A percentile compares a stretch with the other conserved stretches of the same genome.
Evolutionary conservation across 2,113 vertebrate species (phyloP).

Genomic region (Pitta sordida): DNA sequence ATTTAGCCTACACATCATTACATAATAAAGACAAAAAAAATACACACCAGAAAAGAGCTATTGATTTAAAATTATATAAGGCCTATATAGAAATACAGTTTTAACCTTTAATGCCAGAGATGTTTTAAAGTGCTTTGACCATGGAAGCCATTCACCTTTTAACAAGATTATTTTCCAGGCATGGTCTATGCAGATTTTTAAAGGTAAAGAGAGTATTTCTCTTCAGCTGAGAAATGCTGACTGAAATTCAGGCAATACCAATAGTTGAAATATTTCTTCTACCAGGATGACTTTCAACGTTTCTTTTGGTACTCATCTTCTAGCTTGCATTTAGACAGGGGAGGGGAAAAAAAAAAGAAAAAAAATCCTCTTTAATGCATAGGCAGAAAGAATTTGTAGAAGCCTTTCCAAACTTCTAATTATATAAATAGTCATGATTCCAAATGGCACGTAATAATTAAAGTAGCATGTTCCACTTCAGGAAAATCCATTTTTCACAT

Average conservation of each 20-base stretch:
- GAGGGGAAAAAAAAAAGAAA: no score
- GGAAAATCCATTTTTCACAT: slow-evolving; percentile 57
- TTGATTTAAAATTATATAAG: not conserved
- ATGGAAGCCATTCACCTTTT: not conserved
- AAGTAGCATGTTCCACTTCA: slow-evolving; percentile 50
- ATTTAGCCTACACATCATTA: not conserved
- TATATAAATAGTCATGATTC: slow-evolving; percentile 57
- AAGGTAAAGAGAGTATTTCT: not conserved
- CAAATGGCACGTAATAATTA: slow-evolving; percentile 61
- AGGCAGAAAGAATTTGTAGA: slow-evolving; percentile 38
- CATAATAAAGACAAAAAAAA: not conserved
- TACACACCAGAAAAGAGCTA: not conserved
- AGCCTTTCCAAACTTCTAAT: slow-evolving; percentile 60
- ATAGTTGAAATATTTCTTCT: not conserved
- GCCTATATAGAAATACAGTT: not conserved
- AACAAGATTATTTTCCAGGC: slow-evolving; percentile 3
- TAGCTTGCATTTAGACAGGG: not conserved
- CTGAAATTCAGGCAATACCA: not conserved
- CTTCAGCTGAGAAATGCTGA: not conserved
- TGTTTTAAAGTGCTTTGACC: not conserved
- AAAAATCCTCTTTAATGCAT: not conserved
- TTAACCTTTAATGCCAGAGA: not conserved
- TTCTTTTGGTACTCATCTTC: slow-evolving; percentile 8
- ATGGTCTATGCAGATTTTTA: not conserved
- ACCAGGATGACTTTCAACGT: not conserved